Percentiles rank a stretch among this genome's conserved stretches.
Evolutionary conservation across 1,140 invertebrate genomes (phyloP).

Genomic region (Bombus balteatus): DNA sequence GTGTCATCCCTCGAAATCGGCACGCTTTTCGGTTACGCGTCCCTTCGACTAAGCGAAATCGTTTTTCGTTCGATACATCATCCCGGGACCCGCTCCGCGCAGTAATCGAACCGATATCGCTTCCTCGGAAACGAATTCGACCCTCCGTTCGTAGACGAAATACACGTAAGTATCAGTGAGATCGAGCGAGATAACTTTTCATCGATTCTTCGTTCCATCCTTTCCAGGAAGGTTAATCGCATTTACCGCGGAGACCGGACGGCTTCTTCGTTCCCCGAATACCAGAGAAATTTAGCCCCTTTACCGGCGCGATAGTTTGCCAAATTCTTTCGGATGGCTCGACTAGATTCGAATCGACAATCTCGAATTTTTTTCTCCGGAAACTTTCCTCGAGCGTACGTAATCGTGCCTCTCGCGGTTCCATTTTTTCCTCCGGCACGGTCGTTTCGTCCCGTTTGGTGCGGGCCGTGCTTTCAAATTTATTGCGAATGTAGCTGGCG

Average conservation of each 20-base stretch:
- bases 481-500: not conserved
- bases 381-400: not conserved
- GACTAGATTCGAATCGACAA: not conserved
- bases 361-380: not conserved
- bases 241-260: conserved; percentile 30
- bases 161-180: conserved; percentile 41
- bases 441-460: not conserved
- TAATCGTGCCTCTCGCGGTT: not conserved
- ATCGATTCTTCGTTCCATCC: conserved; percentile 44
- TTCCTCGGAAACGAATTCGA: conserved; percentile 29
- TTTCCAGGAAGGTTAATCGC: conserved; percentile 41
- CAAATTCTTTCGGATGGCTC: not conserved
- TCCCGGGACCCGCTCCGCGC: not conserved
- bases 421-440: not conserved
- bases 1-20: not conserved
- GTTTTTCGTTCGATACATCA: conserved; percentile 46
- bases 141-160: conserved; percentile 26
- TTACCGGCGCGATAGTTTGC: not conserved
- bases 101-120: not conserved
- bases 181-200: conserved; percentile 38
- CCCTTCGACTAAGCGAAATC: conserved; percentile 3
- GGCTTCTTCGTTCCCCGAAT: conserved; percentile 10
- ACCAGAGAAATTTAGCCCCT: conserved; percentile 5
- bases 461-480: conserved; percentile 2
- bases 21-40: not conserved